These are phyloP conservation scores for Synergus japonicus DNA, from an alignment of 2,888 invertebrate genomes.

Conservation along the genomic window DNA sequence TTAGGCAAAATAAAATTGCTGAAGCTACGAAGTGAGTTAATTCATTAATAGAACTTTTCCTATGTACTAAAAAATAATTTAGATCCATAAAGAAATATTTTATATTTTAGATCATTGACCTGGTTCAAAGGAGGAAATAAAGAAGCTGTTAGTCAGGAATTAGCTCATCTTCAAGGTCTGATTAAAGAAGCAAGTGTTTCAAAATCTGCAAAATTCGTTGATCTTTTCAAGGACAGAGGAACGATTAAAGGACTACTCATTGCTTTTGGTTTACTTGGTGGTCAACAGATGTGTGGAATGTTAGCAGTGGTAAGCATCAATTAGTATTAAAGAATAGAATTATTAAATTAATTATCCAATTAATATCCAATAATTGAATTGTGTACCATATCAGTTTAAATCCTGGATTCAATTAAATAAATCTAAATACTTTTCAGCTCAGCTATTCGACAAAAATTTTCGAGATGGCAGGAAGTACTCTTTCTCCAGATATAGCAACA, in stretches of 20 bases:
- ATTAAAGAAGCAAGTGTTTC: slow-evolving; percentile 57
- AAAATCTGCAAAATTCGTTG: slow-evolving; percentile 55
- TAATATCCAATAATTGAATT: no score
- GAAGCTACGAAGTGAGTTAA: slow-evolving; percentile 73
- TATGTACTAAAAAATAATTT: slow-evolving; percentile 26
- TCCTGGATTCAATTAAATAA: no score
- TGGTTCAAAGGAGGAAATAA: slow-evolving; percentile 69
- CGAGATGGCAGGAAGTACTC: slow-evolving; percentile 78
- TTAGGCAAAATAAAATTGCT: slow-evolving; percentile 69
- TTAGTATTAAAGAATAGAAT: no score
- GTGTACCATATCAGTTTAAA: no score
- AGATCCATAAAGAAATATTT: not conserved
- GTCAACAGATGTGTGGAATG: slow-evolving; percentile 78
- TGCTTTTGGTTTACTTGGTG: slow-evolving; percentile 71
- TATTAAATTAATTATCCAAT: no score
- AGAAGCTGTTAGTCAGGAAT: slow-evolving; percentile 63
- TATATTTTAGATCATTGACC: slow-evolving; percentile 62
- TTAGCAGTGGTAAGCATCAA: slow-evolving; percentile 73
- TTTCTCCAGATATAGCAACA: slow-evolving; percentile 79
- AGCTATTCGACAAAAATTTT: slow-evolving; percentile 80
- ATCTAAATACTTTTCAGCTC: slow-evolving; percentile 68
- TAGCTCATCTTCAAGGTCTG: slow-evolving; percentile 63
- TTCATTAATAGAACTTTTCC: slow-evolving; percentile 43
- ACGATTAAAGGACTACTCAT: slow-evolving; percentile 74
- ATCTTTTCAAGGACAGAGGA: slow-evolving; percentile 73